Evolutionary conservation across 1,140 invertebrate species (phyloP), one percentile per base, ranked within the genome.

Genomic region (Gonioctena quinquepunctata): DNA sequence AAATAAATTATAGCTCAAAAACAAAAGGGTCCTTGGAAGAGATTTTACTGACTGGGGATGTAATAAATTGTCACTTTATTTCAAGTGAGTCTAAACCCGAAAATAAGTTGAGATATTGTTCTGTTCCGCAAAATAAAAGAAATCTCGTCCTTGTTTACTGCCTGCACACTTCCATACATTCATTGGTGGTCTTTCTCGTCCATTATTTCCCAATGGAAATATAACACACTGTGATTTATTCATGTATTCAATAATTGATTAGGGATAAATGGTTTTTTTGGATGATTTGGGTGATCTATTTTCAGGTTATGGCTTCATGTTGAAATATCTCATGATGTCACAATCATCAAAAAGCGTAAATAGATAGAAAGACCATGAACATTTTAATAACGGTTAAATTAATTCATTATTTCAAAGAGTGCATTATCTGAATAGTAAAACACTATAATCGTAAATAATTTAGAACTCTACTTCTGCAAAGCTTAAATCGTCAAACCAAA

Each of bases 31-130:
- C 52, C 33, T 42, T 11, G 22, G 52, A 8, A 56, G 18, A 56
- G 22, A 23, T 21, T 56, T 56, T 56, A 19, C 18, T 21, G 52
- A 56, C 18, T 19, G 52, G 22, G 52, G 52, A 23, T 56, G 52
- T 56, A 56, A 56, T 56, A 56, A 56, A 56, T 56, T 56, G 52
- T 56, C 52, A 56, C 52, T 56, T 56, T 56, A 56, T 56, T 56
- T 56, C 22, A 56, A 56, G 52, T 56, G 21, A 56, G 19, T 19
- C 18, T 23, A 18, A 56, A 56, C 52, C 52, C 22, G 11, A 23
- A 56, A 56, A 56, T 56, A 56, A 18, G n/a, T 23, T 56, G 52
- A 56, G 52, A 56, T 19, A 56, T 56, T 56, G 52, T 56, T 23
- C 18, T 56, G 18, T 56, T 19, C 22, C 7, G 18, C 19, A 56